These are phyloP conservation scores for Rhegmatorhina hoffmannsi DNA, from an alignment of 2,113 vertebrate species.

Conservation along the genomic window DNA sequence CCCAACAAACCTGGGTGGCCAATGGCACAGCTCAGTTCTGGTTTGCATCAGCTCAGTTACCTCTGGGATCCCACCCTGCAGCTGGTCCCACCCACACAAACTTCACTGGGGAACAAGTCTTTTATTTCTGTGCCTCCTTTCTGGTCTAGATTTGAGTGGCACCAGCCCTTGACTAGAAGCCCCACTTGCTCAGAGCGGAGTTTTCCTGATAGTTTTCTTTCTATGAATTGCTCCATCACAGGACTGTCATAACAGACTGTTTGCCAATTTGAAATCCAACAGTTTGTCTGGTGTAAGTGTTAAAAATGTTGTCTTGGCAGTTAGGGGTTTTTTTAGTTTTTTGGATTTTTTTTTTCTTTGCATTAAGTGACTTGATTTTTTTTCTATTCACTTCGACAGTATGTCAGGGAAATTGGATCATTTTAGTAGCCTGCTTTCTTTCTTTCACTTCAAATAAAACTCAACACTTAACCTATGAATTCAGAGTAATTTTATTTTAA, in stretches of 20 bases:
- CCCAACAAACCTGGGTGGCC: neutral
- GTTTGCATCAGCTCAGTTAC: neutral
- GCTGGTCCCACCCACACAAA: conserved; percentile 1
- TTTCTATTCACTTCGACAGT: conserved; percentile 31
- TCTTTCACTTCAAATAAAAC: neutral
- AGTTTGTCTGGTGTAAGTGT: conserved; percentile 76
- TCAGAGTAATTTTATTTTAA: conserved; percentile 15
- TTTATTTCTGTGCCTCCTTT: conserved; percentile 6
- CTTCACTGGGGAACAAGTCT: neutral
- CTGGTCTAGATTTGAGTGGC: conserved; percentile 44
- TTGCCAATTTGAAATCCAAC: conserved; percentile 75
- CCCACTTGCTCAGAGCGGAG: conserved; percentile 39
- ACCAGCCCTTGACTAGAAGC: conserved; percentile 46
- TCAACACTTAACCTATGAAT: neutral
- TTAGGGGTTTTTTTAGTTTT: neutral
- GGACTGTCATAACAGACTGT: conserved; percentile 74
- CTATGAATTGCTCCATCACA: conserved; percentile 71
- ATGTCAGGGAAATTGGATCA: conserved; percentile 33
- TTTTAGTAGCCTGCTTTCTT: conserved; percentile 28
- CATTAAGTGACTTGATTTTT: conserved; percentile 53
- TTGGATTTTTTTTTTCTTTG: neutral
- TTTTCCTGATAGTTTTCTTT: conserved; percentile 69
- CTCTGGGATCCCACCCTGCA: neutral
- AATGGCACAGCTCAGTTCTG: neutral
- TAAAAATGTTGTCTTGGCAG: conserved; percentile 74